Percentiles rank a stretch among this genome's conserved stretches.
phyloP scores from a whole-genome alignment of 2,888 invertebrate genomes.

The Eristalis pertinax region DNA sequence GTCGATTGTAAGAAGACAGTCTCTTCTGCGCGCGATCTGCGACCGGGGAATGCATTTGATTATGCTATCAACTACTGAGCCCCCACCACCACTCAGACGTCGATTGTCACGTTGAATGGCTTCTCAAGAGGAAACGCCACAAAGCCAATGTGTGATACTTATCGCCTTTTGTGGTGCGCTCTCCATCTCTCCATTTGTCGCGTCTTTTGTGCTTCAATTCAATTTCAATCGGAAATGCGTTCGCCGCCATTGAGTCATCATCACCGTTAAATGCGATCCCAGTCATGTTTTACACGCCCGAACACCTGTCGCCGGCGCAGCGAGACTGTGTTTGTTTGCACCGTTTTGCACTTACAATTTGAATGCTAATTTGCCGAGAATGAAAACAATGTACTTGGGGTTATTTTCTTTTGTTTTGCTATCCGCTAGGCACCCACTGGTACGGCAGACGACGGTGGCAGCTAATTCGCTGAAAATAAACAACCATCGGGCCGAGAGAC shows the following conservation, averaged over 20 bases:
- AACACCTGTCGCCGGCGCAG: too few species aligned
- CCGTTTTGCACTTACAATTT: too few species aligned
- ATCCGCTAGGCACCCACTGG: constrained; percentile 13
- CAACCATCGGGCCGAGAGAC: too few species aligned
- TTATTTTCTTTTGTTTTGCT: too few species aligned
- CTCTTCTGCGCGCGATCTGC: background rate
- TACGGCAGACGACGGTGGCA: background rate
- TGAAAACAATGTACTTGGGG: background rate
- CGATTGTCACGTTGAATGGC: background rate
- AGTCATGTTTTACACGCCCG: background rate
- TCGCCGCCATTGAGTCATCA: background rate
- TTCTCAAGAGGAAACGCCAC: constrained; percentile 27
- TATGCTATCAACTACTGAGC: constrained; percentile 29
- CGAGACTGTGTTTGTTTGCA: too few species aligned
- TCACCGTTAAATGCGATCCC: background rate
- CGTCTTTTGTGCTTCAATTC: background rate
- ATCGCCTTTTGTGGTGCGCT: background rate
- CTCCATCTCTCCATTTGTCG: background rate
- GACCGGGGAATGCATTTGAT: constrained; percentile 37
- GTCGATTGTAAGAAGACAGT: too few species aligned
- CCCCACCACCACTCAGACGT: background rate
- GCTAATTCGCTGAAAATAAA: too few species aligned
- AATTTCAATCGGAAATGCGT: background rate
- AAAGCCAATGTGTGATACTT: background rate
- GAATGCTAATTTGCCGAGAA: too few species aligned